A percentile compares a stretch with the other conserved stretches of the same genome.
These are phyloP conservation scores for Trichomalopsis sarcophagae DNA, from an alignment of 1,140 invertebrate species.

Conservation along the genomic window DNA sequence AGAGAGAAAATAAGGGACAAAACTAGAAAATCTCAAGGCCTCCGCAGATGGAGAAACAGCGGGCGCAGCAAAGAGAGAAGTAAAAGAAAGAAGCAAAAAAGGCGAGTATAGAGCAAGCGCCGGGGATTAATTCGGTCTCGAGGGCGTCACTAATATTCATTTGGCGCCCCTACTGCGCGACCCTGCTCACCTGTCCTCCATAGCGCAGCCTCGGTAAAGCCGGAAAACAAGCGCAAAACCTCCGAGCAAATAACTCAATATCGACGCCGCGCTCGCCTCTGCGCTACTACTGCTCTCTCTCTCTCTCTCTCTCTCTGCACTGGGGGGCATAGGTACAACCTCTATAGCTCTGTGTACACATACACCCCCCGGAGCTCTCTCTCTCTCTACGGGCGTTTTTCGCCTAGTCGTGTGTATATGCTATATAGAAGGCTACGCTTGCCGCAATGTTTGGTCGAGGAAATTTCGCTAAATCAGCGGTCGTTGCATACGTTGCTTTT, in stretches of 20 bases:
- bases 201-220: neutral
- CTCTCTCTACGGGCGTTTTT: too few species aligned
- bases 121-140: constrained; percentile 61
- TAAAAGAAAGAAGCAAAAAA: neutral
- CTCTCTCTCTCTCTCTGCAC: neutral
- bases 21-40: neutral
- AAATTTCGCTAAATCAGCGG: too few species aligned
- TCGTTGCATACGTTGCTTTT: too few species aligned
- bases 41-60: neutral
- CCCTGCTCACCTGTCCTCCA: constrained; percentile 40
- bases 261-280: neutral
- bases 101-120: constrained; percentile 56
- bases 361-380: too few species aligned
- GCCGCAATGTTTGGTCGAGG: too few species aligned
- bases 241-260: constrained; percentile 42
- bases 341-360: too few species aligned
- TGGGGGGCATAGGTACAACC: too few species aligned
- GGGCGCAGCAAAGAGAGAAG: too few species aligned
- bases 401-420: too few species aligned
- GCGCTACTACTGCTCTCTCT: neutral
- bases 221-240: constrained; percentile 34
- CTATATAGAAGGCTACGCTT: too few species aligned
- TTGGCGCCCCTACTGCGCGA: constrained; percentile 15
- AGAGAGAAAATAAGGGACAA: neutral
- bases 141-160: constrained; percentile 58